A percentile compares a stretch with the other conserved stretches of the same genome.
phyloP scores from a whole-genome alignment of 53 echinoderm and acorn worm genomes.

The Apostichopus leukothele region DNA sequence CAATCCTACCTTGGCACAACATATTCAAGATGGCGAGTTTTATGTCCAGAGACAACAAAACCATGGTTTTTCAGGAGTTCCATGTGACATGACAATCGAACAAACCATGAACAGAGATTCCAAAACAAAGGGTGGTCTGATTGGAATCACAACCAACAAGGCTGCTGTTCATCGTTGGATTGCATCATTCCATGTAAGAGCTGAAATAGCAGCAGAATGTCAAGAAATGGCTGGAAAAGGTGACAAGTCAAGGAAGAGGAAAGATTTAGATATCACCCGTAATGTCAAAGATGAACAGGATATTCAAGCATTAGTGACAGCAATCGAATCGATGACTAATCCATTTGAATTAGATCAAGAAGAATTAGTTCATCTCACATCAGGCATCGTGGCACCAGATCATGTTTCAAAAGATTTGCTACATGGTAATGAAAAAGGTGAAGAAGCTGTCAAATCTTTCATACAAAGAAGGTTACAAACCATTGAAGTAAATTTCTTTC shows the following conservation, averaged over 20 bases:
- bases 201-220: conserved; percentile 48
- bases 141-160: conserved; percentile 58
- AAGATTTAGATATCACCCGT: conserved; percentile 35
- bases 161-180: conserved; percentile 60
- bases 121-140: conserved; percentile 71
- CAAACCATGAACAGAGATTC: conserved; percentile 69
- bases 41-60: conserved; percentile 62
- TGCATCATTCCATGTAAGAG: conserved; percentile 42
- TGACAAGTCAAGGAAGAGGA: conserved; percentile 8
- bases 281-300: conserved; percentile 35
- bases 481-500: conserved; percentile 37
- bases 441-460: not conserved
- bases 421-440: conserved; percentile 27
- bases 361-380: conserved; percentile 47
- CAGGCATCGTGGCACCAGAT: conserved; percentile 54
- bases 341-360: conserved; percentile 51
- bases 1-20: conserved; percentile 49
- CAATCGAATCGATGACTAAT: conserved; percentile 39
- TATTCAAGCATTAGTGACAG: not conserved
- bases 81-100: conserved; percentile 66
- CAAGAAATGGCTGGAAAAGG: conserved; percentile 62
- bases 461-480: conserved; percentile 38
- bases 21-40: conserved; percentile 52
- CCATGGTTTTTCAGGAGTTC: conserved; percentile 62
- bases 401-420: conserved; percentile 32